Percentiles rank a stretch among this genome's conserved stretches.
phyloP scores from a whole-genome alignment of 2,888 invertebrate species.

The Platypus cylindrus region DNA sequence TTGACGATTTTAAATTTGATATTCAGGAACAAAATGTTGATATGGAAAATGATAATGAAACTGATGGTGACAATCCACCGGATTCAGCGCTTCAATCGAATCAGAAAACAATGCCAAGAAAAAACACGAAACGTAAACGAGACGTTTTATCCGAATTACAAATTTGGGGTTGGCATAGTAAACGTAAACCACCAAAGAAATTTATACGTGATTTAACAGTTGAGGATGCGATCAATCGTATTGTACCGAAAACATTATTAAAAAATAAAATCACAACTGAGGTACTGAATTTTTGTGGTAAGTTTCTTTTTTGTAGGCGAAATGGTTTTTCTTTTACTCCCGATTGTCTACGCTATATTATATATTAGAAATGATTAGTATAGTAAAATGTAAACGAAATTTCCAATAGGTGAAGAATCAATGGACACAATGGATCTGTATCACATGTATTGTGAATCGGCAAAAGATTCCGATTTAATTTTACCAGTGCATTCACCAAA shows the following conservation, averaged over 20 bases:
- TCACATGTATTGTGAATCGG: slow-evolving; percentile 45
- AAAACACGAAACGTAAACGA: slow-evolving; percentile 46
- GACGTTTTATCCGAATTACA: slow-evolving; percentile 60
- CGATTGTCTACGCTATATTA: too few species aligned
- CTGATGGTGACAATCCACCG: slow-evolving; percentile 30
- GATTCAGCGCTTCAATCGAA: slow-evolving; percentile 25
- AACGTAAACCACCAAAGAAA: slow-evolving; percentile 41
- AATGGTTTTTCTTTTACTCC: not conserved
- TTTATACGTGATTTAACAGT: slow-evolving; percentile 48
- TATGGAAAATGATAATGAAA: slow-evolving; percentile 28
- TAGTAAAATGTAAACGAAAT: not conserved
- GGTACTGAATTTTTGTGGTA: slow-evolving; percentile 23
- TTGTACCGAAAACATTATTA: slow-evolving; percentile 38
- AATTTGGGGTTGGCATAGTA: slow-evolving; percentile 68
- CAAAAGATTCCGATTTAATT: slow-evolving; percentile 22
- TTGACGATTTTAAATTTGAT: slow-evolving; percentile 1
- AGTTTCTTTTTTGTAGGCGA: slow-evolving; percentile 9
- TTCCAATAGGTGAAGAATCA: slow-evolving; percentile 38
- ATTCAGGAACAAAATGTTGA: slow-evolving; percentile 22
- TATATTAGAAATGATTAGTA: too few species aligned
- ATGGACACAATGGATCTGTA: slow-evolving; percentile 50
- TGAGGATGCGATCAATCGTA: slow-evolving; percentile 51
- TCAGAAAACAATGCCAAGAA: slow-evolving; percentile 21
- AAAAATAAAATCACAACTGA: slow-evolving; percentile 34
- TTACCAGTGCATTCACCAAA: slow-evolving; percentile 27